A percentile compares a stretch with the other conserved stretches of the same genome.
Conservation (phyloP, 2,888 invertebrate genomes). For the Andrena dorsata region DNA sequence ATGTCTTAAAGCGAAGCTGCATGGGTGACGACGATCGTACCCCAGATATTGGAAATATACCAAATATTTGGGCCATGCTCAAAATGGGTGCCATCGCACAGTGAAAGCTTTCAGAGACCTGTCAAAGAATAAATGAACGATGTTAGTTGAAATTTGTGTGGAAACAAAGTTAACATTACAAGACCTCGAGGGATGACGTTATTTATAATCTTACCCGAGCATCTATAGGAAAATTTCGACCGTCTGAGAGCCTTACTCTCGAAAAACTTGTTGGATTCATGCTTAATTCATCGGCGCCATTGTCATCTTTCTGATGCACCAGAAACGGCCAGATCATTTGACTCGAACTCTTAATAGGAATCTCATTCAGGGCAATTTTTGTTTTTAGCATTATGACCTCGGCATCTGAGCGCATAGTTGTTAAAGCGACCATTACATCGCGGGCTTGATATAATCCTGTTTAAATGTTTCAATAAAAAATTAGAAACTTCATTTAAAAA, state of each 20-base stretch:
- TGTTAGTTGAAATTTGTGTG: background rate
- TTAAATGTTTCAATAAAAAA: background rate
- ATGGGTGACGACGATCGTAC: slow-evolving; percentile 71
- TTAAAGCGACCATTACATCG: slow-evolving; percentile 9
- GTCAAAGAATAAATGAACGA: background rate
- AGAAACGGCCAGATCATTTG: slow-evolving; percentile 44
- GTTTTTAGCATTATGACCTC: slow-evolving; percentile 45
- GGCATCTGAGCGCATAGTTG: slow-evolving; percentile 4
- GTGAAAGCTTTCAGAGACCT: slow-evolving; percentile 81
- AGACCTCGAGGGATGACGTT: too few relatives aligned
- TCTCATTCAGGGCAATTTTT: slow-evolving; percentile 23
- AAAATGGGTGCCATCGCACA: slow-evolving; percentile 77
- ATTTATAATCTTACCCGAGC: too few relatives aligned
- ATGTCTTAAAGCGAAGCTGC: slow-evolving; percentile 72
- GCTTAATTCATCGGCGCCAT: background rate
- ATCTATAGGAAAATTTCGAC: background rate
- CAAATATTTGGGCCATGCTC: slow-evolving; percentile 81
- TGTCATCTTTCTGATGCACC: slow-evolving; percentile 21
- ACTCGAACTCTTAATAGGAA: background rate
- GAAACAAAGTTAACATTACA: too few relatives aligned
- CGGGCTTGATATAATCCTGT: background rate
- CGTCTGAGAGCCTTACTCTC: background rate
- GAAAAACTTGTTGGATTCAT: background rate
- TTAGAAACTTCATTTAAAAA: too few relatives aligned
- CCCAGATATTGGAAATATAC: slow-evolving; percentile 79